A percentile compares a stretch with the other conserved stretches of the same genome.
These are phyloP conservation scores for Sebastolobus altivelis DNA, from an alignment of 2,797 vertebrate genomes.

Conservation along the genomic window DNA sequence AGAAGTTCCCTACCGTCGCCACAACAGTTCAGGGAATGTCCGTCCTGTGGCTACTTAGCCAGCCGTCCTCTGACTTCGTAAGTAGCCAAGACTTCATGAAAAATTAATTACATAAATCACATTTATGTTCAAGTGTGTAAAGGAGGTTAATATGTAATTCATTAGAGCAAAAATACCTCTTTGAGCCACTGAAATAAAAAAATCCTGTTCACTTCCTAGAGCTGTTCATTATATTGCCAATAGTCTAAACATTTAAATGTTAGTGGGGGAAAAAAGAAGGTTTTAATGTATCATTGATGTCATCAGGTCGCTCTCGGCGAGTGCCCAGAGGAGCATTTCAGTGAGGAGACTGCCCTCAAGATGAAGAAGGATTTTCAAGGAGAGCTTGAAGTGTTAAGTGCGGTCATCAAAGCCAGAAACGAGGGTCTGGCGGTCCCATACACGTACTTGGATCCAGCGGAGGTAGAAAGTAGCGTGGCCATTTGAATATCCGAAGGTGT, in stretches of 20 bases:
- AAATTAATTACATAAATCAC: neutral
- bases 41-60: slow-evolving; percentile 65
- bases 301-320: slow-evolving; percentile 52
- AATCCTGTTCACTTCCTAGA: neutral
- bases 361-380: slow-evolving; percentile 42
- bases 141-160: too few species aligned
- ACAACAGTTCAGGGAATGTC: slow-evolving; percentile 57
- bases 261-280: too few species aligned
- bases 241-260: neutral
- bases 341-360: slow-evolving; percentile 39
- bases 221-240: neutral
- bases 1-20: slow-evolving; percentile 50
- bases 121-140: too few species aligned
- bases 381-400: slow-evolving; percentile 40
- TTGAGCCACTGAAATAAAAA: neutral
- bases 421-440: slow-evolving; percentile 42
- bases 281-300: slow-evolving; percentile 2
- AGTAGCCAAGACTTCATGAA: slow-evolving; percentile 17
- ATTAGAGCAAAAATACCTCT: neutral
- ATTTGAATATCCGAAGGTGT: slow-evolving; percentile 41
- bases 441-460: slow-evolving; percentile 63
- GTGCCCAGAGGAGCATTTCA: slow-evolving; percentile 58
- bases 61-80: slow-evolving; percentile 66
- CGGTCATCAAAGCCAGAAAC: slow-evolving; percentile 59
- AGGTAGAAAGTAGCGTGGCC: slow-evolving; percentile 71